phyloP scores from a whole-genome alignment of 2,888 invertebrate genomes.

The Caenorhabditis imperialis region DNA sequence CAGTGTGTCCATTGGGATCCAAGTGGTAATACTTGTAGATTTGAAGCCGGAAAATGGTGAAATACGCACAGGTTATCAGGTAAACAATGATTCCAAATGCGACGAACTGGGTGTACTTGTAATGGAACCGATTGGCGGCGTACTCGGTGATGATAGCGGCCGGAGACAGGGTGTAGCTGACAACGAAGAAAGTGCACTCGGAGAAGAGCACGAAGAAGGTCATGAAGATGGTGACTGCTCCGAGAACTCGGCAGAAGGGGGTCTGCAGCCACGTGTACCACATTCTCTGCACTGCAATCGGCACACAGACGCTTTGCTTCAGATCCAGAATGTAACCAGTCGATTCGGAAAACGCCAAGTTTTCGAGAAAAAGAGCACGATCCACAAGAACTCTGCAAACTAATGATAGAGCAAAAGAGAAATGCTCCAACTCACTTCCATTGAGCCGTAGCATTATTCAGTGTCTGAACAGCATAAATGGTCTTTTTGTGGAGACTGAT shows the following conservation, averaged over 20 bases:
- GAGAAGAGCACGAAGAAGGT: constrained; percentile 98
- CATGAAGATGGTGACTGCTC: constrained; percentile 83
- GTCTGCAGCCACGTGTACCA: constrained; percentile 55
- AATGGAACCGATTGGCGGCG: constrained; percentile 88
- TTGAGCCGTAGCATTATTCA: constrained; percentile 89
- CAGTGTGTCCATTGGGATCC: constrained; percentile 97
- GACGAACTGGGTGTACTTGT: constrained; percentile 92
- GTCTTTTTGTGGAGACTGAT: constrained; percentile 92
- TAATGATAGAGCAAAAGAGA: neutral
- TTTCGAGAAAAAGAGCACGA: constrained; percentile 65
- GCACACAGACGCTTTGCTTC: constrained; percentile 15
- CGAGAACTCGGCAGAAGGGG: constrained; percentile 82
- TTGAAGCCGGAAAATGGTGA: constrained; percentile 94
- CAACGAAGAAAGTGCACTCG: constrained; percentile 96
- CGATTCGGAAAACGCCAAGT: constrained; percentile 58
- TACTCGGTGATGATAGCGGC: constrained; percentile 93
- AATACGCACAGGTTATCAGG: constrained; percentile 96
- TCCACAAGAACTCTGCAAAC: constrained; percentile 58
- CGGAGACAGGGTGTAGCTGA: constrained; percentile 91
- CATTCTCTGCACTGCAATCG: constrained; percentile 18
- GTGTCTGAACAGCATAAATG: constrained; percentile 91
- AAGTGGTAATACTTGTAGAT: constrained; percentile 96
- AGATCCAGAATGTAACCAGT: constrained; percentile 45
- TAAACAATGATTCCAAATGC: constrained; percentile 93
- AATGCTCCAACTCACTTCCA: constrained; percentile 83